Conservation (phyloP, 2,888 invertebrate genomes). For the Drosophila atripex region DNA sequence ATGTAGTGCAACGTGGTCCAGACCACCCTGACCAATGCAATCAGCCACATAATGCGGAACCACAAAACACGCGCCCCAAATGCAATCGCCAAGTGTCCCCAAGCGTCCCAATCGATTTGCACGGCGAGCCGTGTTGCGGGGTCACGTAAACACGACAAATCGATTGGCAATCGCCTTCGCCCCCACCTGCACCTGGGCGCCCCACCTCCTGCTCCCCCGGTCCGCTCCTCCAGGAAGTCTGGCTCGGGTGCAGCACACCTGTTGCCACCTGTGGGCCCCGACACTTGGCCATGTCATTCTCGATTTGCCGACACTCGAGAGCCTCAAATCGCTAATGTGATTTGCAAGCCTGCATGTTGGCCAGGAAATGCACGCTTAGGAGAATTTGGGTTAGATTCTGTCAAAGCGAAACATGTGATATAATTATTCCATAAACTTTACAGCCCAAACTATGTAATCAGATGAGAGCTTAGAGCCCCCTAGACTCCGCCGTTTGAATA, state of each 20-base stretch:
- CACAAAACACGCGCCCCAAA: conserved; percentile 75
- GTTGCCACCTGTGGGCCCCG: conserved; percentile 33
- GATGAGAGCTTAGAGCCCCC: not conserved
- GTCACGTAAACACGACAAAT: conserved; percentile 77
- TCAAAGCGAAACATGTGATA: not conserved
- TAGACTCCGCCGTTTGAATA: not conserved
- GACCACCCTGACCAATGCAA: conserved; percentile 67
- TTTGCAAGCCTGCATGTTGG: conserved; percentile 8
- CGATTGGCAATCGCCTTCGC: conserved; percentile 64
- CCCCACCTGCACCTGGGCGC: conserved; percentile 65
- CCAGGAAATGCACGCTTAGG: not conserved
- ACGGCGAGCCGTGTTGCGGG: conserved; percentile 45
- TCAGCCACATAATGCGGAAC: conserved; percentile 64
- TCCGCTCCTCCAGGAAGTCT: conserved; percentile 3
- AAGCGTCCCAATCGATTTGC: conserved; percentile 75
- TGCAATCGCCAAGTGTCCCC: conserved; percentile 71
- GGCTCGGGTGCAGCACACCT: conserved; percentile 44
- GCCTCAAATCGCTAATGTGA: conserved; percentile 15
- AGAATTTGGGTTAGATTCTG: not conserved
- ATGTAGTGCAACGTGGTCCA: conserved; percentile 7
- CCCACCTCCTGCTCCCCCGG: conserved; percentile 1
- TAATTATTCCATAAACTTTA: not conserved
- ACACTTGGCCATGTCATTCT: conserved; percentile 36
- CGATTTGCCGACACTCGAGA: conserved; percentile 29
- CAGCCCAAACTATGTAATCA: not conserved